Conservation (phyloP, 2,888 invertebrate genomes). For the Zhengitettix transpicula region DNA sequence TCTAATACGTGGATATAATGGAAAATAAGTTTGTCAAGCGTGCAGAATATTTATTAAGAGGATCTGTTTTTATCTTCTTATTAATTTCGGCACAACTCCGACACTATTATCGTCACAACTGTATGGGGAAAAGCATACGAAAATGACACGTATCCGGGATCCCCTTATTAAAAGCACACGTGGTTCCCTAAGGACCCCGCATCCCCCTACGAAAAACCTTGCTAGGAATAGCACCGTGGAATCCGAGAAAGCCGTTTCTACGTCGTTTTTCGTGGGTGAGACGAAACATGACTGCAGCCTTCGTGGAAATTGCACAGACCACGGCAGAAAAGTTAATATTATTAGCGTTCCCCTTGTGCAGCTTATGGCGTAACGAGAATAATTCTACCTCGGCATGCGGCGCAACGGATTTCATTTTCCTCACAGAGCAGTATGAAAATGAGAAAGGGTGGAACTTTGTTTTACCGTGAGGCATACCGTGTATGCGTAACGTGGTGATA, state of each 20-base stretch:
- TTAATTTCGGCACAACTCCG: too few species aligned
- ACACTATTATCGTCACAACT: too few species aligned
- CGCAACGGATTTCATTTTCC: not conserved
- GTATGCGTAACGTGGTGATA: too few species aligned
- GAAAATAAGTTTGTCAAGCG: too few species aligned
- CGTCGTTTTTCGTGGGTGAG: not conserved
- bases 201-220: not conserved
- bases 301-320: not conserved
- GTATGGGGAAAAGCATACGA: too few species aligned
- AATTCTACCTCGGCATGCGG: not conserved
- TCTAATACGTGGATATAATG: too few species aligned
- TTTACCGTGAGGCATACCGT: too few species aligned
- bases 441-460: too few species aligned
- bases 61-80: too few species aligned
- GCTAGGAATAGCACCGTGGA: not conserved
- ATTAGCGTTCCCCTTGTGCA: not conserved
- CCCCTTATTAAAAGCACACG: not conserved
- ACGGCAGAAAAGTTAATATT: not conserved
- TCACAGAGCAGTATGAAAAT: too few species aligned
- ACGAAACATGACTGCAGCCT: not conserved
- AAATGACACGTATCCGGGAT: not conserved
- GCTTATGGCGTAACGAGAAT: not conserved
- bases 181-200: not conserved
- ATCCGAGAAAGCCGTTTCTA: not conserved
- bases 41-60: too few species aligned